Evolutionary conservation across 2,797 vertebrate species (phyloP).

Genomic region (Epinephelus coioides): DNA sequence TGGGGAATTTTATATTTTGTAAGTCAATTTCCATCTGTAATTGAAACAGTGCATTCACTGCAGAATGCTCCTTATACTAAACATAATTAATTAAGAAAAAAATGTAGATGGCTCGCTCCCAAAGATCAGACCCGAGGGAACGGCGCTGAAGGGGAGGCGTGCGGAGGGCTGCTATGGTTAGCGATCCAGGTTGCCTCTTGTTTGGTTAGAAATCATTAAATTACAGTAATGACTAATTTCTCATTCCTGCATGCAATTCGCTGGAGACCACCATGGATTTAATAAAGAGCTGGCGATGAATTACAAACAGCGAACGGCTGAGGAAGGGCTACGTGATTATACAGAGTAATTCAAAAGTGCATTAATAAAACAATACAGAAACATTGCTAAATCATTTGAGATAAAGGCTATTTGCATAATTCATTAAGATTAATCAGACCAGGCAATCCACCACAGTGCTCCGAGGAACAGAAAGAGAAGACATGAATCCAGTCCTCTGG

Average conservation of each 20-base stretch:
- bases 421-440: slow-evolving; percentile 90
- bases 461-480: slow-evolving; percentile 73
- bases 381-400: slow-evolving; percentile 90
- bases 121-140: slow-evolving; percentile 80
- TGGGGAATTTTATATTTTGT: slow-evolving; percentile 73
- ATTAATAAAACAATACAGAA: slow-evolving; percentile 91
- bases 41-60: slow-evolving; percentile 81
- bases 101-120: slow-evolving; percentile 79
- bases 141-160: slow-evolving; percentile 46
- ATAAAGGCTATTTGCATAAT: slow-evolving; percentile 90
- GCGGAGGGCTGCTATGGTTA: slow-evolving; percentile 68
- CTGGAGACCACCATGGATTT: slow-evolving; percentile 86
- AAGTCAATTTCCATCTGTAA: slow-evolving; percentile 81
- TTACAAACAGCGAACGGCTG: slow-evolving; percentile 81
- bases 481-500: slow-evolving; percentile 76
- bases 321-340: slow-evolving; percentile 84
- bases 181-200: slow-evolving; percentile 83
- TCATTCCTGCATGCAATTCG: slow-evolving; percentile 84
- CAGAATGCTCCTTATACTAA: slow-evolving; percentile 80
- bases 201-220: slow-evolving; percentile 90
- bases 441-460: slow-evolving; percentile 80
- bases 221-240: slow-evolving; percentile 91
- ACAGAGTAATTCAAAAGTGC: slow-evolving; percentile 87
- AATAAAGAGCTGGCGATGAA: slow-evolving; percentile 88
- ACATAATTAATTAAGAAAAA: slow-evolving; percentile 86